Conservation (phyloP, 1,140 invertebrate genomes). For the Colletes gigas region DNA sequence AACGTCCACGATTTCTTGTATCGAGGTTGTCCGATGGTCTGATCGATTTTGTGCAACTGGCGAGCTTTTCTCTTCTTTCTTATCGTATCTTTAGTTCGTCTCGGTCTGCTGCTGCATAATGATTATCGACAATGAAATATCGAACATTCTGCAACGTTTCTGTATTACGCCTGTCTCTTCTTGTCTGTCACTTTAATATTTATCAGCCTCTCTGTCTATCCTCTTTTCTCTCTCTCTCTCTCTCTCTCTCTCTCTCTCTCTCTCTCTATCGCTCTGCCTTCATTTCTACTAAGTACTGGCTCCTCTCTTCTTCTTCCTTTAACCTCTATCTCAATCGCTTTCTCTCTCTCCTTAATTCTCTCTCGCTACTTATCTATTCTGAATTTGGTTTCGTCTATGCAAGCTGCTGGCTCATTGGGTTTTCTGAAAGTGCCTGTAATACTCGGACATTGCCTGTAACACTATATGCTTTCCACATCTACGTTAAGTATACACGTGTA, state of each 20-base stretch:
- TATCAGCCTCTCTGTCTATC: not conserved
- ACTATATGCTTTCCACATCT: slow-evolving; percentile 66
- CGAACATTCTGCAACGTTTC: slow-evolving; percentile 42
- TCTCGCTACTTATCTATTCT: slow-evolving; percentile 37
- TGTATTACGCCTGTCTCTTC: slow-evolving; percentile 30
- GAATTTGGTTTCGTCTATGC: slow-evolving; percentile 59
- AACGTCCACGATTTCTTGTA: slow-evolving; percentile 21
- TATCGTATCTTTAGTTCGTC: slow-evolving; percentile 43
- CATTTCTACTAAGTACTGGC: too few relatives aligned
- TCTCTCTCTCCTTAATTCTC: not conserved
- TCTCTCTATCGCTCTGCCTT: not conserved
- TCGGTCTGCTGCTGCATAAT: slow-evolving; percentile 59
- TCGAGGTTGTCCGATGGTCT: slow-evolving; percentile 43
- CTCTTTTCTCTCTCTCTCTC: slow-evolving; percentile 17
- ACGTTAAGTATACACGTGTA: slow-evolving; percentile 70
- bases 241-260: not conserved
- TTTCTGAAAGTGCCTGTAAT: slow-evolving; percentile 64
- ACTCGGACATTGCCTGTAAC: slow-evolving; percentile 66
- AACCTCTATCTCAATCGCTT: not conserved
- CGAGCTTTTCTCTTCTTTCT: slow-evolving; percentile 57
- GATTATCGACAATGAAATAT: slow-evolving; percentile 38
- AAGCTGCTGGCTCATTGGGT: slow-evolving; percentile 65
- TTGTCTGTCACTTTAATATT: not conserved
- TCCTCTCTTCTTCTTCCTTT: not conserved
- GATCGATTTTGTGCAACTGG: slow-evolving; percentile 56